Base-by-base conservation (phyloP, 2,888 invertebrate genomes). In the Yponomeuta plumbellus region DNA sequence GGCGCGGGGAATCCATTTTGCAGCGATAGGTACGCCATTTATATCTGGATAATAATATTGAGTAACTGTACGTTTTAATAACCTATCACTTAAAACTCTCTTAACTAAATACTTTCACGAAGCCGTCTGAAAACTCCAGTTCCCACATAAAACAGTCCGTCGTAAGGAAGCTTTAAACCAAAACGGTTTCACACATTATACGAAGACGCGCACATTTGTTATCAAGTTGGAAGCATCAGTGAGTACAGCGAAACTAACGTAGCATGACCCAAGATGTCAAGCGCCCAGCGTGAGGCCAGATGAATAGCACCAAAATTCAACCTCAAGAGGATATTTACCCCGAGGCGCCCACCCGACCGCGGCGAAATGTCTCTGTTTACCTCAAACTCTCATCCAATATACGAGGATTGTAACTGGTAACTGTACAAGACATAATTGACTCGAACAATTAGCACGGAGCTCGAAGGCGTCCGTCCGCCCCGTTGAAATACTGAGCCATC, bases 201-300 rank as follows among this genome's bases (percentile, higher is more conserved):
- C 11, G 40, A 64, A 64, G 22, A 71, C 70, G 70, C 68, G 72
- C 68, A 34, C 34, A 69, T 34, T 70, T 70, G 73, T 71, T 80
- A 82, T 84, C 82, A 74, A 75, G 71, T 72, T 72, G 78, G 73
- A 56, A 56, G 64, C 61, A 81, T 84, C 84, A 80, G 84, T 81
- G 77, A 73, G 79, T 78, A 80, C 78, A 79, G 84, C 79, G 83
- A 84, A 57, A 84, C 83, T 83, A 85, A 85, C 86, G 78, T 79
- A 71, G 83, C 81, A 83, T 80, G 88, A 86, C 44, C 17, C 85
- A 76, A 78, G 78, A 76, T 75, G 74, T 71, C 66, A 71, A 70
- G 71, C 71, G 71, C 74, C 75, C 75, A 73, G 77, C 79, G 11
- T 20, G 64, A 21, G 44, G 11, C 52, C 64, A 10, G 52, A 64